A percentile compares a stretch with the other conserved stretches of the same genome.
Conservation (phyloP, 2,888 invertebrate genomes). For the Archaeoteleia sp. region DNA sequence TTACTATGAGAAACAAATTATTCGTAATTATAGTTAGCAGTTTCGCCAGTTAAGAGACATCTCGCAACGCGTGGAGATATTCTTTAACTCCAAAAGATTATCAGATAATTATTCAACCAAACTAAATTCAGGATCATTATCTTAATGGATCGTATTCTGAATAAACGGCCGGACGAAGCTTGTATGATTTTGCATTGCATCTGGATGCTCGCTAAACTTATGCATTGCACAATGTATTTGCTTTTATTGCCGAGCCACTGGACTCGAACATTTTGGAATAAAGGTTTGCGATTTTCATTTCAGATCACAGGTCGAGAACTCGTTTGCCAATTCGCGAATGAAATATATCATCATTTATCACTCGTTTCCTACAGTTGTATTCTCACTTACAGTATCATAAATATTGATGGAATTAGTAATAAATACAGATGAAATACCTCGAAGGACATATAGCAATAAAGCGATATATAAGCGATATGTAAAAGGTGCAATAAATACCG, state of each 20-base stretch:
- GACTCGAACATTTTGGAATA: not conserved
- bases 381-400: not conserved
- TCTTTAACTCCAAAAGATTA: not conserved
- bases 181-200: constrained; percentile 3
- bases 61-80: constrained; percentile 1
- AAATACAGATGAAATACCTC: constrained; percentile 1
- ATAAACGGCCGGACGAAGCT: constrained; percentile 9
- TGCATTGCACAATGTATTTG: not conserved
- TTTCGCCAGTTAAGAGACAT: constrained; percentile 7
- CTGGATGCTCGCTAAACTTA: no score
- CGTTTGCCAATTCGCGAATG: constrained; percentile 12
- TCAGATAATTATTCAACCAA: constrained; percentile 18
- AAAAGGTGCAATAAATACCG: constrained; percentile 43
- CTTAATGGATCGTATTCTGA: constrained; percentile 11
- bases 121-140: constrained; percentile 8
- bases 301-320: constrained; percentile 15
- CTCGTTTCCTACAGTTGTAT: no score
- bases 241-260: not conserved
- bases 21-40: constrained; percentile 23
- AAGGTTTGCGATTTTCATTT: constrained; percentile 8
- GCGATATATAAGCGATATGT: constrained; percentile 32
- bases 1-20: constrained; percentile 18
- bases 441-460: not conserved
- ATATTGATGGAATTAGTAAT: not conserved
- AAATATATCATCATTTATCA: constrained; percentile 24